Percentiles rank a stretch among this genome's conserved stretches.
These are phyloP conservation scores for Pachyrhynchus sulphureomaculatus DNA, from an alignment of 1,140 invertebrate genomes.

Conservation along the genomic window DNA sequence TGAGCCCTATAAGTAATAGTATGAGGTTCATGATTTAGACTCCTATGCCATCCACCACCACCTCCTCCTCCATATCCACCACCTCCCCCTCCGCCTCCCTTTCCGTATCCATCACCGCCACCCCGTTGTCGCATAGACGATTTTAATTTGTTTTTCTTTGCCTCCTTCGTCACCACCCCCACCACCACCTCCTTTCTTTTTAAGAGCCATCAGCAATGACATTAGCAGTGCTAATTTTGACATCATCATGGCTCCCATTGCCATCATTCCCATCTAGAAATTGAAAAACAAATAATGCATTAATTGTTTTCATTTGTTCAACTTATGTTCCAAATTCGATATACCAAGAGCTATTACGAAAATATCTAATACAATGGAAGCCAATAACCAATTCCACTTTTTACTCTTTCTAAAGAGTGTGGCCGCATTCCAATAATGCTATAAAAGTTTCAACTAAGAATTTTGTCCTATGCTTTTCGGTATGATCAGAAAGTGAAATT, in stretches of 20 bases:
- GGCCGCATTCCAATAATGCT: too few species aligned
- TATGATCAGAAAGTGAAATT: too few species aligned
- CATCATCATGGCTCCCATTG: slow-evolving; percentile 66
- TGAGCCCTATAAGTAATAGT: slow-evolving; percentile 32
- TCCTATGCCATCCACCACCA: slow-evolving; percentile 57
- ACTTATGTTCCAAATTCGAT: too few species aligned
- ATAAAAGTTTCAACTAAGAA: too few species aligned
- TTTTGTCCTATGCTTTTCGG: too few species aligned
- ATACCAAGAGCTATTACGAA: too few species aligned
- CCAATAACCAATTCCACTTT: too few species aligned
- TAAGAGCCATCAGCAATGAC: slow-evolving; percentile 64
- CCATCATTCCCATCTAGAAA: slow-evolving; percentile 42
- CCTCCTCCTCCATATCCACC: slow-evolving; percentile 46
- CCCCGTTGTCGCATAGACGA: slow-evolving; percentile 58
- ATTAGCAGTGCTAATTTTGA: slow-evolving; percentile 67
- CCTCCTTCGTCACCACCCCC: slow-evolving; percentile 58
- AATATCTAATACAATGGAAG: too few species aligned
- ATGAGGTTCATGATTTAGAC: slow-evolving; percentile 43
- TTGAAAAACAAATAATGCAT: slow-evolving; percentile 5
- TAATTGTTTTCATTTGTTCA: background rate
- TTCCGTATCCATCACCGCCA: slow-evolving; percentile 42
- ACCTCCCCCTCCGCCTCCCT: slow-evolving; percentile 47
- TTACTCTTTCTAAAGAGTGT: too few species aligned
- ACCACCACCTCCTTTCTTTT: slow-evolving; percentile 58
- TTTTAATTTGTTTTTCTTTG: slow-evolving; percentile 57